Conservation (phyloP, 2,113 vertebrate species). For the Coptodon rendalli region DNA sequence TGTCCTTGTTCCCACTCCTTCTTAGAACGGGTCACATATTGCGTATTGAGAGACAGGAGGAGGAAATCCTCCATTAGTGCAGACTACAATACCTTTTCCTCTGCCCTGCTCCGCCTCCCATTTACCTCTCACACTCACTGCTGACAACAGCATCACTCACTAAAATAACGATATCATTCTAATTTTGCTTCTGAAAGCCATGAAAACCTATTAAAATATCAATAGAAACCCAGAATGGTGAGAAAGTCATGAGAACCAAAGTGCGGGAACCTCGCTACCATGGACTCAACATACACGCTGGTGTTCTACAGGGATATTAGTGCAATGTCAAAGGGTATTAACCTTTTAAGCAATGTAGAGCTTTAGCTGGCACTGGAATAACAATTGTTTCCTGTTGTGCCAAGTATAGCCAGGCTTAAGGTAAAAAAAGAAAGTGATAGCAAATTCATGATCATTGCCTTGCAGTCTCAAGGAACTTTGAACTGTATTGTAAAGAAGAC, state of each 20-base stretch:
- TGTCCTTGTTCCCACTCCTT: background rate
- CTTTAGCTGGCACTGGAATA: conserved; percentile 17
- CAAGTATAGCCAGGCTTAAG: background rate
- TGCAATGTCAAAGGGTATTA: conserved; percentile 26
- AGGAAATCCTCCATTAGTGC: conserved; percentile 64
- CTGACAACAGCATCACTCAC: conserved; percentile 2
- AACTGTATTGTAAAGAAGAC: background rate
- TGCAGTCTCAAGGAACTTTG: background rate
- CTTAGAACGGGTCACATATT: conserved; percentile 34
- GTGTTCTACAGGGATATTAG: conserved; percentile 7
- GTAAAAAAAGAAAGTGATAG: background rate
- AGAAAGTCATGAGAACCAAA: background rate
- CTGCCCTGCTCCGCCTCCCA: conserved; percentile 38
- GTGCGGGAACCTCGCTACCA: background rate
- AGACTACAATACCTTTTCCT: conserved; percentile 56
- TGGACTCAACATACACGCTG: background rate
- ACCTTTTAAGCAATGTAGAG: conserved; percentile 1
- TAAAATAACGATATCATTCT: conserved; percentile 36
- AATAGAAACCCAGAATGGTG: background rate
- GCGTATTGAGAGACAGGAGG: conserved; percentile 38
- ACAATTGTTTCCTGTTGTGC: conserved; percentile 18
- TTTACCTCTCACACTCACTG: conserved; percentile 38
- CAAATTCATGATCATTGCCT: background rate
- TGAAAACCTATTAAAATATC: conserved; percentile 46
- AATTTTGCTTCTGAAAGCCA: conserved; percentile 19